A percentile compares a stretch with the other conserved stretches of the same genome.
Evolutionary conservation across 2,888 invertebrate species (phyloP).

Genomic region (Fabriciana adippe): DNA sequence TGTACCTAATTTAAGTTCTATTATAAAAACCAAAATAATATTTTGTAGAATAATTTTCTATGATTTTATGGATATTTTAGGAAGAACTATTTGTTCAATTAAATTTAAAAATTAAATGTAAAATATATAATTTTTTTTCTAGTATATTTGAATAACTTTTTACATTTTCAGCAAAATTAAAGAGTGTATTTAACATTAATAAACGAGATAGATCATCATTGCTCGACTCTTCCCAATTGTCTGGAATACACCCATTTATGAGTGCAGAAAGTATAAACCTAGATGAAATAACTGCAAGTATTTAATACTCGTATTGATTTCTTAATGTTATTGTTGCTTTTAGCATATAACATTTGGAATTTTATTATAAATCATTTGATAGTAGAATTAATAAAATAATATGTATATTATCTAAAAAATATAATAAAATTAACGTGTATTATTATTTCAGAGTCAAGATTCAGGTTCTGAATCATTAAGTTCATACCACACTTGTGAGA

Average conservation of each 20-base stretch:
- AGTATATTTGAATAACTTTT: neutral
- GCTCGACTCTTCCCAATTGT: conserved; percentile 78
- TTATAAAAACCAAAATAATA: too few species aligned
- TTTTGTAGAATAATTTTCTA: neutral
- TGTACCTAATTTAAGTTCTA: too few species aligned
- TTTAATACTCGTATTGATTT: conserved; percentile 10
- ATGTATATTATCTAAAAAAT: too few species aligned
- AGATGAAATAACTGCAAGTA: conserved; percentile 59
- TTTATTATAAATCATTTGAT: neutral
- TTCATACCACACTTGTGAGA: conserved; percentile 78
- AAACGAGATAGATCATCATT: conserved; percentile 54
- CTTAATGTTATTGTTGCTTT: neutral
- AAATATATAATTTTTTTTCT: neutral
- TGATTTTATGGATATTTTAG: neutral
- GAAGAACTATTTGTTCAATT: conserved; percentile 15
- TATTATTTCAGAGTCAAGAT: conserved; percentile 57
- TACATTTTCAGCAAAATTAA: conserved; percentile 62
- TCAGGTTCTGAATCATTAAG: conserved; percentile 67
- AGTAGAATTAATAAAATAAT: too few species aligned
- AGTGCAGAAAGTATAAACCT: conserved; percentile 85
- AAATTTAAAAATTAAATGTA: neutral
- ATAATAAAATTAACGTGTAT: neutral
- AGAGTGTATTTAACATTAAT: conserved; percentile 50
- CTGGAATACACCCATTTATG: conserved; percentile 88
- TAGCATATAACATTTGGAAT: neutral